phyloP scores from a whole-genome alignment of 2,113 vertebrate genomes.

The Sarotherodon lohbergeri region DNA sequence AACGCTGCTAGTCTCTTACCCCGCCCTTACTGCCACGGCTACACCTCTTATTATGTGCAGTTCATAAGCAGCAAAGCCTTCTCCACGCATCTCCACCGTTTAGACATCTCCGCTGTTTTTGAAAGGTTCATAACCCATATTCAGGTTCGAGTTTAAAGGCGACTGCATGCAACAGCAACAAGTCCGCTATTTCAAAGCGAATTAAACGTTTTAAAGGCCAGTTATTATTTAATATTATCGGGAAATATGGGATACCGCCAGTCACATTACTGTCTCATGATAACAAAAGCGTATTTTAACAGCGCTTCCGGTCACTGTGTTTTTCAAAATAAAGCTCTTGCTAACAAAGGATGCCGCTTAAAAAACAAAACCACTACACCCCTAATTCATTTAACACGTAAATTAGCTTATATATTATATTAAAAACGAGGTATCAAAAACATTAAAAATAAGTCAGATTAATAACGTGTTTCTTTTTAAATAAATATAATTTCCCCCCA shows the following conservation, averaged over 20 bases:
- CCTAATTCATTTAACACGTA: neutral
- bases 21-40: neutral
- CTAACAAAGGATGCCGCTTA: neutral
- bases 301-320: neutral
- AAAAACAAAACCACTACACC: neutral
- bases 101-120: neutral
- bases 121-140: neutral
- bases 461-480: neutral
- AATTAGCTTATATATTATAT: neutral
- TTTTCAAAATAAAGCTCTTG: constrained; percentile 1
- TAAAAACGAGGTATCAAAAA: neutral
- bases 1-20: neutral
- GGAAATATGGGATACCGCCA: neutral
- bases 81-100: neutral
- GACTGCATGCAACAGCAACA: accelerated
- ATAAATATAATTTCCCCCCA: neutral
- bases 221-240: neutral
- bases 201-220: neutral
- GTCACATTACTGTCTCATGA: no score
- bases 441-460: neutral
- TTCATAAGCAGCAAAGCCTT: neutral
- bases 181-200: accelerated
- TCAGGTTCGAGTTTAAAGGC: no score
- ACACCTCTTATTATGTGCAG: neutral
- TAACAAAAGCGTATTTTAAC: neutral